These are phyloP conservation scores for Irena cyanogastra DNA, from an alignment of 2,113 vertebrate genomes.

Conservation along the genomic window DNA sequence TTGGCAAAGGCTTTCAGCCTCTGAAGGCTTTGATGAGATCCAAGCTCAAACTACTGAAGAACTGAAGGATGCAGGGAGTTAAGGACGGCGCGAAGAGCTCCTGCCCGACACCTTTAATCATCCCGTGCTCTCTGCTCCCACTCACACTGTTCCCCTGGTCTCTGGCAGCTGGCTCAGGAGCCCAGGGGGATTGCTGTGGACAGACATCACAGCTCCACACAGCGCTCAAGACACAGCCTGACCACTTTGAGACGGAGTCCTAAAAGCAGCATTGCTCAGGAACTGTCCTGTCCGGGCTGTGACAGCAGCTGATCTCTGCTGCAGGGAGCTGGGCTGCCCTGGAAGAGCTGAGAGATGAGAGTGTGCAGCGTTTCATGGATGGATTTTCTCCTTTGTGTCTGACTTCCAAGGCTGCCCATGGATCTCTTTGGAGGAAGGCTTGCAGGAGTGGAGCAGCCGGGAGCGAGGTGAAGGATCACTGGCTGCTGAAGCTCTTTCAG, in stretches of 20 bases:
- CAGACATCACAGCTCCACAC: constrained; percentile 3
- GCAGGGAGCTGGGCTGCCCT: background rate
- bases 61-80: background rate
- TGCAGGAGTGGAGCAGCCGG: background rate
- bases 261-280: background rate
- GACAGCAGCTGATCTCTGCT: background rate
- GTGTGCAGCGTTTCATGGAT: background rate
- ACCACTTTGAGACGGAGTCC: background rate
- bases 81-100: background rate
- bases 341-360: background rate
- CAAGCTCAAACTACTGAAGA: background rate
- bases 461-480: constrained; percentile 9
- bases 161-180: background rate
- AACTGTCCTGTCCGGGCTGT: background rate
- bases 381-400: background rate
- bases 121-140: background rate
- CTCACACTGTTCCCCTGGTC: background rate
- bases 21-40: background rate
- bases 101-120: constrained; percentile 28
- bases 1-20: background rate
- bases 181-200: background rate
- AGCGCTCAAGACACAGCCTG: background rate
- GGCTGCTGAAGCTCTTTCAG: background rate
- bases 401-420: background rate
- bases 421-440: background rate